These are phyloP conservation scores for Diabrotica undecimpunctata DNA, from an alignment of 1,140 invertebrate genomes.

Conservation along the genomic window DNA sequence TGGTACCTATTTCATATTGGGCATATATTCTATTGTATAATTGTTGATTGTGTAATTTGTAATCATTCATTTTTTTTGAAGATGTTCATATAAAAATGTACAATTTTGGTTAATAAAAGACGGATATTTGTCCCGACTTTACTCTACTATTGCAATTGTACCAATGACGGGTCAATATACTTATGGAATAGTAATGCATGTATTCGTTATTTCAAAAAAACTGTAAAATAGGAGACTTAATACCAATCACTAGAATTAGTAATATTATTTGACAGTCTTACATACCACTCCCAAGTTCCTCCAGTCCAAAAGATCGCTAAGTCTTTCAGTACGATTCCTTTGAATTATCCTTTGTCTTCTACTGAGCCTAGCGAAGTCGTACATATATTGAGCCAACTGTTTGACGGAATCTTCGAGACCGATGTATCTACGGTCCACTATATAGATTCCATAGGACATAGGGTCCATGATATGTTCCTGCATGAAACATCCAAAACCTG, in stretches of 20 bases:
- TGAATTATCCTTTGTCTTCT: conserved; percentile 97
- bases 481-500: conserved; percentile 99
- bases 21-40: too few relatives aligned
- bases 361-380: conserved; percentile 87
- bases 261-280: conserved; percentile 3
- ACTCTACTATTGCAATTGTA: too few relatives aligned
- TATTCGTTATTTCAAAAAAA: too few relatives aligned
- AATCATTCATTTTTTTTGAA: too few relatives aligned
- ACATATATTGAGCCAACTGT: conserved; percentile 92
- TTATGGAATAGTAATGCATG: too few relatives aligned
- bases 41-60: too few relatives aligned
- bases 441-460: conserved; percentile 97
- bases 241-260: neutral
- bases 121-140: too few relatives aligned
- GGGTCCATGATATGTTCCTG: conserved; percentile 96
- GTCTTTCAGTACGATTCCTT: conserved; percentile 92
- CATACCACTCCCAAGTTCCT: conserved; percentile 76
- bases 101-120: too few relatives aligned
- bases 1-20: too few relatives aligned
- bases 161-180: too few relatives aligned
- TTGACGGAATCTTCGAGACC: conserved; percentile 71
- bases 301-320: conserved; percentile 98
- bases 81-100: too few relatives aligned
- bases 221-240: too few relatives aligned
- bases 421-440: conserved; percentile 75